Conservation (phyloP, 2,888 invertebrate genomes). For the Melanostoma scalare region DNA sequence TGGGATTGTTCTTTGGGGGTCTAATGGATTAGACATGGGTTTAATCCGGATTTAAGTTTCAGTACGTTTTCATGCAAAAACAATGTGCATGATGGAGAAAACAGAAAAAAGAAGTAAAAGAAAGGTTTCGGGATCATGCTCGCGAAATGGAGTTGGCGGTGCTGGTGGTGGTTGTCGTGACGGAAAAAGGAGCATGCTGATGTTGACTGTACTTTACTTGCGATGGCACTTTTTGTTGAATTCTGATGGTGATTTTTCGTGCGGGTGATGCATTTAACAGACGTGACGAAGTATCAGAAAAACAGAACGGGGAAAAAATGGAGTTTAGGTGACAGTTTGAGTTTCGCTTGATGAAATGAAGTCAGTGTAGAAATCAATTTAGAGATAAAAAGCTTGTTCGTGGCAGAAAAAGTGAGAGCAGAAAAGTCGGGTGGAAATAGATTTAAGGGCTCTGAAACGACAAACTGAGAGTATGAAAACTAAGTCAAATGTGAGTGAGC, state of each 20-base stretch:
- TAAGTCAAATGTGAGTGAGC: too few relatives aligned
- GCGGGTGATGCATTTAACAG: neutral
- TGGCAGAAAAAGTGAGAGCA: neutral
- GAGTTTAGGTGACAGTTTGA: neutral
- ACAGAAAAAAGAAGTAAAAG: neutral
- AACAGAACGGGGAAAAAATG: neutral
- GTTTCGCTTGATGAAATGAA: constrained; percentile 6
- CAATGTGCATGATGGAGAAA: neutral
- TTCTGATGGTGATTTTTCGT: neutral
- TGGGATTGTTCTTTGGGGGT: neutral
- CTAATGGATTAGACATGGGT: constrained; percentile 51
- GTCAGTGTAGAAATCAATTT: neutral
- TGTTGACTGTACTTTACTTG: constrained; percentile 12
- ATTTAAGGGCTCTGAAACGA: neutral
- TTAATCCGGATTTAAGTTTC: constrained; percentile 32
- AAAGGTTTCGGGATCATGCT: constrained; percentile 5
- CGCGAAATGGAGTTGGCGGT: too few relatives aligned
- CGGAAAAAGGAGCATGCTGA: neutral
- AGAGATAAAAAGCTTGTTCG: neutral
- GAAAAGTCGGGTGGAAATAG: neutral
- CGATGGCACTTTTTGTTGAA: constrained; percentile 11
- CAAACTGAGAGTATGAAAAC: neutral
- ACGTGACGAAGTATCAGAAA: neutral
- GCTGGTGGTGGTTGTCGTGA: neutral
- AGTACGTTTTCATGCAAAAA: neutral